Conservation (phyloP, 2,888 invertebrate species). For the Perizoma flavofasciatum region DNA sequence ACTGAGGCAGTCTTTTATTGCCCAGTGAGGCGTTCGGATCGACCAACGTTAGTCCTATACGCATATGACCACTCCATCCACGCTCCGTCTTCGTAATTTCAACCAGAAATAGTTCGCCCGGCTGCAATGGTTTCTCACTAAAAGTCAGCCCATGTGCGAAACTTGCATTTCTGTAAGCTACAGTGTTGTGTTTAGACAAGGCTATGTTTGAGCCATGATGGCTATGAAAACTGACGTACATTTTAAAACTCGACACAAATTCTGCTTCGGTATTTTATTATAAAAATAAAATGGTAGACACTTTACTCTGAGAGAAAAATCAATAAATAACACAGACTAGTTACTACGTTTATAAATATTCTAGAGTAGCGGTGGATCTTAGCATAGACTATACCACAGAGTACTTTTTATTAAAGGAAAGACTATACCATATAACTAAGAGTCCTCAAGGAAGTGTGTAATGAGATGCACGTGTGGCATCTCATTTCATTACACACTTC, state of each 20-base stretch:
- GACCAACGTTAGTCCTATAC: constrained; percentile 93
- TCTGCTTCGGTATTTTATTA: no score
- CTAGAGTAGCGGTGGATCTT: no score
- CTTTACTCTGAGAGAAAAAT: no score
- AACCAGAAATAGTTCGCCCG: constrained; percentile 96
- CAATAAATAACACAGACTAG: no score
- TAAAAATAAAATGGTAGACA: no score
- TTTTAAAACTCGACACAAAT: constrained; percentile 29
- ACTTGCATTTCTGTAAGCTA: constrained; percentile 94
- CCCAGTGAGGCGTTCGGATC: constrained; percentile 89
- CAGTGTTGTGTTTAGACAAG: constrained; percentile 93
- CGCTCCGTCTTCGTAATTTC: constrained; percentile 97
- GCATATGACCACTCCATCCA: constrained; percentile 94
- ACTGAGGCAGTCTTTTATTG: constrained; percentile 90
- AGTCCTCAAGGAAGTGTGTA: no score
- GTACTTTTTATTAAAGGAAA: no score
- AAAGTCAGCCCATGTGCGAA: constrained; percentile 97
- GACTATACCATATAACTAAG: no score
- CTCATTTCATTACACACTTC: no score
- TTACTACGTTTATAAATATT: no score
- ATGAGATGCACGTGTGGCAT: no score
- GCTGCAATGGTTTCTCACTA: constrained; percentile 94
- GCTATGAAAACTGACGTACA: constrained; percentile 92
- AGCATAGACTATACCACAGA: no score
- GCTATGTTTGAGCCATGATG: constrained; percentile 96